phyloP scores from a whole-genome alignment of 2,888 invertebrate genomes.

The Toxonevra muliebris region DNA sequence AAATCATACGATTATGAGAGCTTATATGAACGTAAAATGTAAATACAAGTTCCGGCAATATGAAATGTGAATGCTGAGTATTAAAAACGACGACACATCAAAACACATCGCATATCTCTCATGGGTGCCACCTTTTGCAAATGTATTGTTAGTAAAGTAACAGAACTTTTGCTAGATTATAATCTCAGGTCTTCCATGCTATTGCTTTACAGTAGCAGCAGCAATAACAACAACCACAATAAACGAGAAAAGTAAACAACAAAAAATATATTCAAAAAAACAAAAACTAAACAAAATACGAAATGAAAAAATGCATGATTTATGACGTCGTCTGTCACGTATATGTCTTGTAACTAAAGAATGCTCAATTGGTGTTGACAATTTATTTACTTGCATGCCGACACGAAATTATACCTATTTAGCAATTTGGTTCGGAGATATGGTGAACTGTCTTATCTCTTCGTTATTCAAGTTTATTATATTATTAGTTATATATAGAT shows the following conservation, averaged over 20 bases:
- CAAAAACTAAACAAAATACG: neutral
- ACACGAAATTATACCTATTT: neutral
- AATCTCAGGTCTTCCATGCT: neutral
- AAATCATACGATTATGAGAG: no score
- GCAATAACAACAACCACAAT: constrained; percentile 9
- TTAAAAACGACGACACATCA: no score
- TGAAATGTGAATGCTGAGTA: no score
- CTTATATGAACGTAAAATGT: no score
- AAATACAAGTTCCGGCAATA: no score
- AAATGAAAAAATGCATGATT: constrained; percentile 28
- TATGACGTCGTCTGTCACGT: constrained; percentile 22
- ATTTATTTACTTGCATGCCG: no score
- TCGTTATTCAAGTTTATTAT: neutral
- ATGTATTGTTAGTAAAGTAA: no score
- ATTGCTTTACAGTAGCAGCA: constrained; percentile 45
- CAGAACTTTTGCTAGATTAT: no score
- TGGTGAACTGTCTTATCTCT: constrained; percentile 9
- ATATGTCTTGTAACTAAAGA: neutral
- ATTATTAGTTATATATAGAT: no score
- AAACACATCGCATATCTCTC: no score
- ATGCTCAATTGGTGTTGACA: neutral
- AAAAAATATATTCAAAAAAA: neutral
- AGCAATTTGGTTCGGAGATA: neutral
- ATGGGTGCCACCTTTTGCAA: no score
- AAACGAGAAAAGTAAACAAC: neutral